Percentiles rank a stretch among this genome's conserved stretches.
Conservation (phyloP, 2,797 vertebrate species). For the Oreochromis mossambicus region DNA sequence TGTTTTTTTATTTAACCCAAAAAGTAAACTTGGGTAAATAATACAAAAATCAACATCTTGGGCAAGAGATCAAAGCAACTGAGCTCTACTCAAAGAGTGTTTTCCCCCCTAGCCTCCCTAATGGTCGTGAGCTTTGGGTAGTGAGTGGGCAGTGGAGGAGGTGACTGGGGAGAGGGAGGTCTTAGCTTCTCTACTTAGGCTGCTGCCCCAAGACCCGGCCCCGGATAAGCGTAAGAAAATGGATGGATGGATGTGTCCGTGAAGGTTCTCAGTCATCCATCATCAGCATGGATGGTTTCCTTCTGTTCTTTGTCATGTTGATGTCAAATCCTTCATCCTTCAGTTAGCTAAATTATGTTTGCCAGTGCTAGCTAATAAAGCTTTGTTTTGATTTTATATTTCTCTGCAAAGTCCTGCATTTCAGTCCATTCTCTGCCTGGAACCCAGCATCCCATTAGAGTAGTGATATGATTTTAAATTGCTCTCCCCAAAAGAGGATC, state of each 20-base stretch:
- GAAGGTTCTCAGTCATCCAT: not conserved
- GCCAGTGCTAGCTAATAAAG: not conserved
- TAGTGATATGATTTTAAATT: not conserved
- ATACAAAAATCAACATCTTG: not conserved
- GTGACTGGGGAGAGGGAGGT: not conserved
- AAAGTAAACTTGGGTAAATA: not conserved
- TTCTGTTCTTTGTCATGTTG: not conserved
- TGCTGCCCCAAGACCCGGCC: not conserved
- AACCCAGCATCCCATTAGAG: not conserved
- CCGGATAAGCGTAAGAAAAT: not conserved
- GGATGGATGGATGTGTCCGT: not conserved
- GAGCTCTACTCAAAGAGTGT: not conserved
- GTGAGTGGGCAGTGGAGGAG: not conserved
- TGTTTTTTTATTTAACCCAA: not conserved
- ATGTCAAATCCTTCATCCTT: not conserved
- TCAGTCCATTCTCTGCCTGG: not conserved
- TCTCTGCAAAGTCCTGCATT: not conserved
- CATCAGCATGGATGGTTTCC: not conserved
- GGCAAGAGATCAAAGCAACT: not conserved
- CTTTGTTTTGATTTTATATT: not conserved
- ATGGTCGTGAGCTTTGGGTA: not conserved
- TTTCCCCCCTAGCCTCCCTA: not conserved
- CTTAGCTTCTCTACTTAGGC: not conserved
- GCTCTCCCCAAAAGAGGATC: not conserved
- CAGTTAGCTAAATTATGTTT: not conserved